These are phyloP conservation scores for Petrolisthes manimaculis DNA, from an alignment of 2,888 invertebrate species.

Conservation along the genomic window DNA sequence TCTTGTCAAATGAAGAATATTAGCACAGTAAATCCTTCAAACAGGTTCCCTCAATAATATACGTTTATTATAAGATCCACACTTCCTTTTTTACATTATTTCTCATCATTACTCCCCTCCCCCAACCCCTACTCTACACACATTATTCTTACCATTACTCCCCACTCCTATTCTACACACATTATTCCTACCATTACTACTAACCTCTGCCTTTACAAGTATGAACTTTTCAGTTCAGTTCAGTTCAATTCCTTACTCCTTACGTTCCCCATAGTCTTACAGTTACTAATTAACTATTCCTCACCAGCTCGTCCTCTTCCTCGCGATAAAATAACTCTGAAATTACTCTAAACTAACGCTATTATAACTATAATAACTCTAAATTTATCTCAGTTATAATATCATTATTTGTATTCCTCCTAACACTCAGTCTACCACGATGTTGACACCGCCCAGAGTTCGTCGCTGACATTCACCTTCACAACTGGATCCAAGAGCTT, in stretches of 20 bases:
- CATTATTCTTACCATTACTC: not conserved
- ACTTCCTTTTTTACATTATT: not conserved
- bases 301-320: too few relatives aligned
- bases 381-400: not conserved
- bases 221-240: not conserved
- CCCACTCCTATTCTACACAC: not conserved
- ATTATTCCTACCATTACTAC: not conserved
- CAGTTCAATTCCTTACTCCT: too few relatives aligned
- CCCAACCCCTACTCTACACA: not conserved
- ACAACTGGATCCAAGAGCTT: slow-evolving; percentile 9
- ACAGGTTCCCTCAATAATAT: too few relatives aligned
- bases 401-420: not conserved
- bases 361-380: not conserved
- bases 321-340: too few relatives aligned
- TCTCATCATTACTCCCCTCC: not conserved
- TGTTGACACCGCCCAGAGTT: slow-evolving; percentile 30
- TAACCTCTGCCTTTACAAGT: not conserved
- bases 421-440: slow-evolving; percentile 38
- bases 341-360: too few relatives aligned
- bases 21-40: too few relatives aligned
- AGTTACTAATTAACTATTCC: too few relatives aligned
- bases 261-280: not conserved
- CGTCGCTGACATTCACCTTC: slow-evolving; percentile 36
- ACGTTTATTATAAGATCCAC: too few relatives aligned
- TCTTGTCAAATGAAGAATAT: too few relatives aligned